A percentile compares a stretch with the other conserved stretches of the same genome.
phyloP scores from a whole-genome alignment of 2,888 invertebrate genomes.

The Caenorhabditis uteleia region DNA sequence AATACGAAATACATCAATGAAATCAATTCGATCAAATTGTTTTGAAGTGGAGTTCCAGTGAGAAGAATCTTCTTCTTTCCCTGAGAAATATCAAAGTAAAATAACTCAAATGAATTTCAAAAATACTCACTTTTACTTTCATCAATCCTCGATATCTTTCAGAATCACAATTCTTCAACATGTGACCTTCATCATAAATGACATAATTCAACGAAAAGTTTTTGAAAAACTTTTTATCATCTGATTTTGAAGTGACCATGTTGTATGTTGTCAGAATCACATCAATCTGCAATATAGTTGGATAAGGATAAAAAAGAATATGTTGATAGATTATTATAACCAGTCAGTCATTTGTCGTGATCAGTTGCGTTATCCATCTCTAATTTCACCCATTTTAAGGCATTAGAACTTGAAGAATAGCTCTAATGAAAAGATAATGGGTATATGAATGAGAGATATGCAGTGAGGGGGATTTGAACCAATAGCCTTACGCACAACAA shows the following conservation, averaged over 20 bases:
- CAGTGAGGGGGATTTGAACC: slow-evolving; percentile 4
- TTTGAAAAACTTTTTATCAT: slow-evolving; percentile 88
- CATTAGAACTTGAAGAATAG: slow-evolving; percentile 16
- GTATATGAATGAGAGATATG: background rate
- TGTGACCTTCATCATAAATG: slow-evolving; percentile 89
- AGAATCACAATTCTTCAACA: slow-evolving; percentile 96
- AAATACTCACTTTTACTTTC: slow-evolving; percentile 51
- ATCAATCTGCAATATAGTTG: slow-evolving; percentile 55
- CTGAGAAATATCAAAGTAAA: slow-evolving; percentile 71
- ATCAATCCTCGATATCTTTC: slow-evolving; percentile 74
- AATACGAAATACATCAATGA: slow-evolving; percentile 90
- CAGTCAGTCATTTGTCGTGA: background rate
- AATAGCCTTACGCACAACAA: background rate
- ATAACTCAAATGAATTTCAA: background rate
- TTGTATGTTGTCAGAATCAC: slow-evolving; percentile 72
- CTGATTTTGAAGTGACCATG: slow-evolving; percentile 84
- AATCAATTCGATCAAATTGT: slow-evolving; percentile 92
- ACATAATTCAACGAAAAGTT: slow-evolving; percentile 82
- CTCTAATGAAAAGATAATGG: slow-evolving; percentile 38
- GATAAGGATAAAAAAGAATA: background rate
- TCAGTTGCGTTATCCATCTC: background rate
- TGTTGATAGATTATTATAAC: background rate
- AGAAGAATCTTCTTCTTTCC: slow-evolving; percentile 85
- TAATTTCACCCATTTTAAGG: slow-evolving; percentile 34
- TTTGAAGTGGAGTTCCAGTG: slow-evolving; percentile 94